Evolutionary conservation across 2,888 invertebrate genomes (phyloP), one percentile per base, ranked within the genome.

Genomic region (Parasteatoda lunata): DNA sequence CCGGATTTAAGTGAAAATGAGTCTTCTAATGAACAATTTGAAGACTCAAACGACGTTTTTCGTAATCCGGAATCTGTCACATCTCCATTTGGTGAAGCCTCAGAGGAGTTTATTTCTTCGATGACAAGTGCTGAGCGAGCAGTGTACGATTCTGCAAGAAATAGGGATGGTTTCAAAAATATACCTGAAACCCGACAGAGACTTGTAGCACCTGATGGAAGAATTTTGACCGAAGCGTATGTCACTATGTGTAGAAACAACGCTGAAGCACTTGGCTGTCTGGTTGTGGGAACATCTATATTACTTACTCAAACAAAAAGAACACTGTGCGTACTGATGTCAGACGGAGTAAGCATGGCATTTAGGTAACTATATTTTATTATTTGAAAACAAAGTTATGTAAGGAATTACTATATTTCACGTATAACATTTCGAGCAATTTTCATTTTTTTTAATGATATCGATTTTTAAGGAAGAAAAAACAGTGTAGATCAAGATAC

Each of bases 161-260:
- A 78, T 48, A 83, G 83, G 6, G 88, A 88, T 5, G 75, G 83
- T 30, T 15, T 88, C n/a, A 30, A 30, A 30, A 30, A 30, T 30
- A 30, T 30, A 30, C 48, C 51, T 11, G 88, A 88, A 15, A 3
- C 68, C 13, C 70, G 15, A 5, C 59, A 68, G 47, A 54, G 79
- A 64, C 9, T 85, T 3, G 59, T 45, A n/a, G 45, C 65, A 7
- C 66, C 82, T 6, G 13, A 52, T 45, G 64, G 52, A 64, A 45
- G 52, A 7, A 80, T 81, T 51, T 4, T 71, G 7, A 65, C 76
- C 4, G 85, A 89, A 52, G 89, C 89, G 1, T 89, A 71, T 54
- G 89, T 89, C 4, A 89, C 89, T 8, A 83, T 79, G 75, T 88
- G 88, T 64, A 64, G 85, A n/a, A 87, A 88, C 49, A 88, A 89